Base-by-base conservation (phyloP, 2,888 invertebrate genomes). In the Heliconius aoede region DNA sequence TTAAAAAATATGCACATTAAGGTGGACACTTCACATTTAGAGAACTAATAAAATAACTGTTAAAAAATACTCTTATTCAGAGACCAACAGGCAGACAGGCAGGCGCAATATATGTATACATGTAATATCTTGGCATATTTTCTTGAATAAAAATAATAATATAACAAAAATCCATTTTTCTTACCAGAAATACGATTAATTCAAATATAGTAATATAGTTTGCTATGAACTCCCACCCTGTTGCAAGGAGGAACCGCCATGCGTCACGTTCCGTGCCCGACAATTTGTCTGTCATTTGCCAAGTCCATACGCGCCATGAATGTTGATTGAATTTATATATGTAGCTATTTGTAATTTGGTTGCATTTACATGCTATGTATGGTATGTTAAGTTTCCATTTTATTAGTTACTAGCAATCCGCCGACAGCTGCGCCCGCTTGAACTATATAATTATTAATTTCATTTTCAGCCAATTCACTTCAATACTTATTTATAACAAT, bases 281-380 rank as follows among this genome's bases (percentile, higher is more conserved):
- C 89, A 90, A 90, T 91, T 90, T 90, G 90, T 91, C 89, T 88
- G 89, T 89, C 89, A 90, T 90, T 90, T 90, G 88, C 86, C 90
- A 89, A 90, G 89, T 88, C 85, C 86, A 84, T 86, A 90, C 89
- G 88, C 87, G 86, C 83, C 85, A 84, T 84, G 87, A 87, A 89
- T 89, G 84, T 86, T 84, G 85, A 80, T 72, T 60, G 72, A 61
- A 72, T 40, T 40, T 61, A 21, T 32, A n/a, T 21, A 4, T 30
- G 58, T 36, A 18, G 71, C 32, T 55, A 36, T 58, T 51, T 68
- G 18, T 28, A 68, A 68, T 68, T 51, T 46, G 28, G 30, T 51
- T 68, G 51, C 68, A 64, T 64, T 64, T 13, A n/a, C n/a, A 36
- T 24, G 21, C 13, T 18, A 18, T n/a, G n/a, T n/a, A n/a, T n/a